A percentile compares a stretch with the other conserved stretches of the same genome.
Evolutionary conservation across 1,140 invertebrate genomes (phyloP).

Genomic region (Scaptomyza hsui): DNA sequence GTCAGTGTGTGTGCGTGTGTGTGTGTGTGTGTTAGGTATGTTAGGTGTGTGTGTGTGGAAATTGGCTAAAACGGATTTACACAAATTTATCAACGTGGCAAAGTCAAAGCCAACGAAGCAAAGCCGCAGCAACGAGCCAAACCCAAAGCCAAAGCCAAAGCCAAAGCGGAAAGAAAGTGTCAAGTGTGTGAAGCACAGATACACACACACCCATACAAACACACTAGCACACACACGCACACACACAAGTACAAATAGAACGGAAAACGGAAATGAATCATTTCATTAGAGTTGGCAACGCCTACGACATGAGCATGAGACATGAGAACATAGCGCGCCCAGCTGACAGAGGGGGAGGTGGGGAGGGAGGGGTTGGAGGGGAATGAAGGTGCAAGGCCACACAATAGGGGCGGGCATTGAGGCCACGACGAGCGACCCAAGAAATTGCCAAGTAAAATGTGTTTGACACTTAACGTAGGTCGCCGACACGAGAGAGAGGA

Average conservation of each 20-base stretch:
- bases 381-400: neutral
- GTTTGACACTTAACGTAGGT: conserved; percentile 80
- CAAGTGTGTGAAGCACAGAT: conserved; percentile 57
- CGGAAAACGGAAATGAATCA: conserved; percentile 81
- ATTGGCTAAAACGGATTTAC: conserved; percentile 82
- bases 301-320: conserved; percentile 71
- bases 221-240: conserved; percentile 9
- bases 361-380: neutral
- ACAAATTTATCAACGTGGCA: conserved; percentile 80
- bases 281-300: conserved; percentile 82
- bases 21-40: conserved; percentile 24
- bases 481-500: conserved; percentile 21
- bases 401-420: neutral
- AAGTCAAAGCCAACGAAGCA: conserved; percentile 73
- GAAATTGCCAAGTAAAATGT: conserved; percentile 77
- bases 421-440: conserved; percentile 64
- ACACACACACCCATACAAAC: conserved; percentile 15
- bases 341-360: neutral
- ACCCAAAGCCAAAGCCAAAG: conserved; percentile 27
- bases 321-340: conserved; percentile 57
- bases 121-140: conserved; percentile 49
- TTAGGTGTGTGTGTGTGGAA: conserved; percentile 58
- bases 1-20: conserved; percentile 3
- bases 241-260: conserved; percentile 38
- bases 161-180: conserved; percentile 73